Evolutionary conservation across 2,113 vertebrate species (phyloP).

Genomic region (Dasyornis broadbenti): DNA sequence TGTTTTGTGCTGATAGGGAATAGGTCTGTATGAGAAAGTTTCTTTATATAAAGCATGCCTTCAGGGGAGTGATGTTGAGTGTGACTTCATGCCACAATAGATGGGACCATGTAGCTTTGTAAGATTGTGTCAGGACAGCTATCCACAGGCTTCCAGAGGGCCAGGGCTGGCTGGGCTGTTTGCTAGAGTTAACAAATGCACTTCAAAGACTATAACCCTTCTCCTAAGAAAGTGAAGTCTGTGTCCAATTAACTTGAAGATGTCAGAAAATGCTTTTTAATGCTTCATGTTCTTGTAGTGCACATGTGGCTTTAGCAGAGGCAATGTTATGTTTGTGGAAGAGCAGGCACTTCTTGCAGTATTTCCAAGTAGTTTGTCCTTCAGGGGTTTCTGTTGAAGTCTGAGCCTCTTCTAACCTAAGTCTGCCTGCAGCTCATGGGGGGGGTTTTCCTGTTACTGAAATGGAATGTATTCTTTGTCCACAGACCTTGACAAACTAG

Average conservation of each 20-base stretch:
- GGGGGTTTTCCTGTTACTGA: background rate
- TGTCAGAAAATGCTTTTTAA: background rate
- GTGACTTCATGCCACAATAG: background rate
- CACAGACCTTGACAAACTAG: slow-evolving; percentile 88
- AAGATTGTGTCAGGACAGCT: accelerated
- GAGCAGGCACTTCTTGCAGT: background rate
- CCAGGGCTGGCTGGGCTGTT: background rate
- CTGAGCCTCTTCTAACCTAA: background rate
- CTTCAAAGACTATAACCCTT: background rate
- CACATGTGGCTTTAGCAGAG: background rate
- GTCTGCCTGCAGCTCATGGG: background rate
- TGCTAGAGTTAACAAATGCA: background rate
- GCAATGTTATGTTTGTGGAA: background rate
- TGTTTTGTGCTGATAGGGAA: background rate
- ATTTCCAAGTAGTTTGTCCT: background rate
- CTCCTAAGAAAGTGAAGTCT: background rate
- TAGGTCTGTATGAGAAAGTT: background rate
- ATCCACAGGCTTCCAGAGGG: background rate
- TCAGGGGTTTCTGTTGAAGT: background rate
- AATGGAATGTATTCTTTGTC: slow-evolving; percentile 15
- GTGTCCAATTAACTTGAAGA: background rate
- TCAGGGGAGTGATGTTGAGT: background rate
- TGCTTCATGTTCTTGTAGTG: background rate
- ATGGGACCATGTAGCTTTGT: background rate
- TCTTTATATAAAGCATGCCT: background rate